Conservation (phyloP, 1,140 invertebrate species). For the Trichoplusia ni region DNA sequence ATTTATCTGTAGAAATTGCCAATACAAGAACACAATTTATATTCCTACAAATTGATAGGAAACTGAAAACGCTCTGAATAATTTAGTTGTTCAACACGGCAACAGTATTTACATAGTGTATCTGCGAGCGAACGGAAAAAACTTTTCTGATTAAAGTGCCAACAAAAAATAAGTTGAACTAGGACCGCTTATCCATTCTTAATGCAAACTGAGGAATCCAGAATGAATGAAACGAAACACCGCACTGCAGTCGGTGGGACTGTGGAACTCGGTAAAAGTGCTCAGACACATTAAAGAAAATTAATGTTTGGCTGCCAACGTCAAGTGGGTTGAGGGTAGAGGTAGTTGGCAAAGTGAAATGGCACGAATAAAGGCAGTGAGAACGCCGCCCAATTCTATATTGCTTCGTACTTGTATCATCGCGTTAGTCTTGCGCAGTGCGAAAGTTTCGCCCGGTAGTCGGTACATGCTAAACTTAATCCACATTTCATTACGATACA, state of each 20-base stretch:
- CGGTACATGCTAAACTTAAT: constrained; percentile 48
- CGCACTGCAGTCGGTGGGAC: constrained; percentile 72
- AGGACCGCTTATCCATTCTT: constrained; percentile 71
- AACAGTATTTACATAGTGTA: constrained; percentile 33
- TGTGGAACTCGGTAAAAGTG: constrained; percentile 71
- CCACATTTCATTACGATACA: constrained; percentile 54
- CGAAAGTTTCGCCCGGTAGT: constrained; percentile 45
- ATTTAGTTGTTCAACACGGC: constrained; percentile 26
- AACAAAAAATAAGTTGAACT: constrained; percentile 66
- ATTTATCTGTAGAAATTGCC: too few species aligned
- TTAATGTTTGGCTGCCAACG: constrained; percentile 78
- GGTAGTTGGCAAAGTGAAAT: constrained; percentile 77
- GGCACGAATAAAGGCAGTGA: constrained; percentile 65
- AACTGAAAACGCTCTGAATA: constrained; percentile 26
- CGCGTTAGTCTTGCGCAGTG: constrained; percentile 57
- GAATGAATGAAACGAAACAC: constrained; percentile 76
- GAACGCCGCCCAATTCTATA: constrained; percentile 71
- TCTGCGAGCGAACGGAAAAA: constrained; percentile 45
- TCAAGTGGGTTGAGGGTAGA: constrained; percentile 72
- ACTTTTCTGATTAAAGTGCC: constrained; percentile 72
- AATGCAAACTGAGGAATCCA: constrained; percentile 69
- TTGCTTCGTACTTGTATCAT: constrained; percentile 62
- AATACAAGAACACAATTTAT: background rate
- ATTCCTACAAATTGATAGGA: constrained; percentile 15
- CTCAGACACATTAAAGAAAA: constrained; percentile 81